Evolutionary conservation across 1,140 invertebrate species (phyloP), one percentile per base, ranked within the genome.

Genomic region (Oedothorax gibbosus): DNA sequence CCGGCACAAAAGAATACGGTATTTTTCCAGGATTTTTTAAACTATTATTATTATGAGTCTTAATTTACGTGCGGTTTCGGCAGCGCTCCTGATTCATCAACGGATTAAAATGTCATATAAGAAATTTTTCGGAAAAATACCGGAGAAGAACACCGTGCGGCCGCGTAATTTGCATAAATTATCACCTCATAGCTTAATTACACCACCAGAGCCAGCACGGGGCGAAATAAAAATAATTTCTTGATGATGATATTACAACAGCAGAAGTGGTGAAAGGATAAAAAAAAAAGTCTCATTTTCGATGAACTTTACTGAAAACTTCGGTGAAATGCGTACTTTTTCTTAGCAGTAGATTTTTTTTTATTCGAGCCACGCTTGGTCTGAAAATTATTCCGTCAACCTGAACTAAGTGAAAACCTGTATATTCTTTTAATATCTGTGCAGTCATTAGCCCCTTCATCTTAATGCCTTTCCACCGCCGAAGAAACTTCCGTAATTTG

Each of bases 81-180:
- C 78, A 81, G 8, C 54, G 65, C 15, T 35, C 68, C 60, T 49
- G 72, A 84, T 73, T 84, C 81, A 84, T 84, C 81, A 84, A 53
- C 35, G 50, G 81, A 84, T 84, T 84, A 84, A 84, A 84, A 84
- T 76, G 81, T 84, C 81, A 84, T 84, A 84, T 84, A 84, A 84
- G 81, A 84, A 84, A 84, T 84, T 84, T 84, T 76, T 76, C 72
- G 81, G 81, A 84, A 84, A 84, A 84, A 84, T 84, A 76, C 56
- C 53, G 35, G 8, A 62, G 14, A 18, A 12, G 10, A 53, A 57
- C 69, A 64, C 56, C 20, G 20, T 56, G 69, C 20, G 66, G 53
- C 60, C 76, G 60, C 81, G 57, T 76, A 84, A 84, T 84, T 84
- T 84, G 81, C 81, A 84, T 84, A 84, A 84, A 84, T 84, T 84